These are phyloP conservation scores for Porites divaricata DNA, from an alignment of 92 coral and sea anemone genomes.

Conservation along the genomic window DNA sequence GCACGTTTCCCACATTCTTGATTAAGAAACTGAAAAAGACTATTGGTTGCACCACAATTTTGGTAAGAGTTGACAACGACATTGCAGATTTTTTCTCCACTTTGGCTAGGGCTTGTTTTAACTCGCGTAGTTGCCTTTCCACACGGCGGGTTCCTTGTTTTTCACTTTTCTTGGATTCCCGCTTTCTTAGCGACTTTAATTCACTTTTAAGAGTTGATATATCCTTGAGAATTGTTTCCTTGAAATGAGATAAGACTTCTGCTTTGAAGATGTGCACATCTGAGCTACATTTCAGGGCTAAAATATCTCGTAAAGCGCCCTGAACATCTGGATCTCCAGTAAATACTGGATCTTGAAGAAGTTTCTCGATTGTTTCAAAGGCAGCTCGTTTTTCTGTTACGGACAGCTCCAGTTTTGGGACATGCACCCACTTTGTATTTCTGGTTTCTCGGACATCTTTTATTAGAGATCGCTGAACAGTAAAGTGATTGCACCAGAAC, in stretches of 20 bases:
- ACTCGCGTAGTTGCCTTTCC: slow-evolving; percentile 21
- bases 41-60: neutral
- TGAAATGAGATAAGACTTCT: slow-evolving; percentile 2
- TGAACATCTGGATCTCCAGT: slow-evolving; percentile 55
- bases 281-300: neutral
- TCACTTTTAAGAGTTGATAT: slow-evolving; percentile 1
- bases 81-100: neutral
- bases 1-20: neutral
- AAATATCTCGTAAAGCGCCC: slow-evolving; percentile 41
- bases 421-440: slow-evolving; percentile 80
- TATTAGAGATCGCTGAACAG: slow-evolving; percentile 59
- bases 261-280: slow-evolving; percentile 32
- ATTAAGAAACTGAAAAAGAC: neutral
- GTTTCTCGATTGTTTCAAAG: slow-evolving; percentile 54
- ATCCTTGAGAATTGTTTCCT: slow-evolving; percentile 21
- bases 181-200: slow-evolving; percentile 2
- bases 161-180: slow-evolving; percentile 21
- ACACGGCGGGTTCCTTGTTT: slow-evolving; percentile 26
- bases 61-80: neutral
- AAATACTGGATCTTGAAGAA: slow-evolving; percentile 79
- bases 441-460: slow-evolving; percentile 68
- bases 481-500: slow-evolving; percentile 72
- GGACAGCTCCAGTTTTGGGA: slow-evolving; percentile 62
- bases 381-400: slow-evolving; percentile 68
- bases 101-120: neutral